These are phyloP conservation scores for Crotophaga sulcirostris DNA, from an alignment of 2,113 vertebrate species.

Conservation along the genomic window DNA sequence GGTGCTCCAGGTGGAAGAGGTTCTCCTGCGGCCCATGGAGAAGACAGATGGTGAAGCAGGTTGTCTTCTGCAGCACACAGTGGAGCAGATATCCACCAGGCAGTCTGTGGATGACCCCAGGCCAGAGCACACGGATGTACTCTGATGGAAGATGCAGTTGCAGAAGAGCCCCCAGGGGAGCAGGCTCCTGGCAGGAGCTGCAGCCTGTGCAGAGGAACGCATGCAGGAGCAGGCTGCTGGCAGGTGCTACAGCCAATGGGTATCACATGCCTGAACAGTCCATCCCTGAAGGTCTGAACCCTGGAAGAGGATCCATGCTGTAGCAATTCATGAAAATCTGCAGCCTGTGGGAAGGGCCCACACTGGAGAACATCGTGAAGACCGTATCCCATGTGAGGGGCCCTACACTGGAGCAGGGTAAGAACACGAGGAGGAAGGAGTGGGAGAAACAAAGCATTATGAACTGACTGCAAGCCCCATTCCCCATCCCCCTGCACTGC, in stretches of 20 bases:
- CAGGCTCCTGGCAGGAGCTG: background rate
- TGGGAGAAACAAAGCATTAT: accelerated
- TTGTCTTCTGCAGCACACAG: too few species aligned
- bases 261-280: too few species aligned
- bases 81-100: background rate
- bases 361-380: background rate
- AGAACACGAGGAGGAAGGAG: background rate
- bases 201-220: background rate
- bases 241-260: too few species aligned
- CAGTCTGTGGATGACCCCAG: background rate
- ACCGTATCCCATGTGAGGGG: too few species aligned
- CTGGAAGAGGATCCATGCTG: too few species aligned
- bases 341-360: background rate
- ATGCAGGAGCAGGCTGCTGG: background rate
- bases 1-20: background rate
- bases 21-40: too few species aligned
- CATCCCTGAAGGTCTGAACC: too few species aligned
- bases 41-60: background rate
- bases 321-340: too few species aligned
- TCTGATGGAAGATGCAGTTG: background rate
- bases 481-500: accelerated
- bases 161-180: background rate
- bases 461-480: accelerated
- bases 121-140: background rate
- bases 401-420: background rate